Conservation (phyloP, 2,888 invertebrate species). For the Physocephala rufipes region DNA sequence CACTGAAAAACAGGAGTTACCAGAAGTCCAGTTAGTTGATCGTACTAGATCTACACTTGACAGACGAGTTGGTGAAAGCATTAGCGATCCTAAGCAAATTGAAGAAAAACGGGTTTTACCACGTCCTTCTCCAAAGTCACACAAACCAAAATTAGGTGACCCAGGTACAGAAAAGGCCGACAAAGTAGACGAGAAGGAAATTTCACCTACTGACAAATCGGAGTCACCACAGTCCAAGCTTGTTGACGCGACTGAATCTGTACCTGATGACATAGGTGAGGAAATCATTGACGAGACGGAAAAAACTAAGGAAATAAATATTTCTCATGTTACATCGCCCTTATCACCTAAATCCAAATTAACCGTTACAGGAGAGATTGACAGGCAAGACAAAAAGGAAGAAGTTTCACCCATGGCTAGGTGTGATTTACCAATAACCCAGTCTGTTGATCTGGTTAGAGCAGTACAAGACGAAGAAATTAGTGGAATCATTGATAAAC, state of each 20-base stretch:
- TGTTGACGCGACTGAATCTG: not conserved
- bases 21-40: too few species aligned
- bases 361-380: not conserved
- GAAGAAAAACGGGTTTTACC: too few species aligned
- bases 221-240: not conserved
- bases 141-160: not conserved
- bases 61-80: too few species aligned
- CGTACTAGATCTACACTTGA: too few species aligned
- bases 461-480: not conserved
- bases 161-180: not conserved
- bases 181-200: not conserved
- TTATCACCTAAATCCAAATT: too few species aligned
- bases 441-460: not conserved
- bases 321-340: too few species aligned
- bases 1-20: too few species aligned
- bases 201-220: not conserved
- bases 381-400: not conserved
- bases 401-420: not conserved
- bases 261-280: not conserved
- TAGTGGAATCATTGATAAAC: not conserved
- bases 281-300: not conserved
- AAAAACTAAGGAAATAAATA: not conserved
- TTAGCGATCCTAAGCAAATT: too few species aligned
- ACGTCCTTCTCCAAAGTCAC: not conserved
- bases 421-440: not conserved